Evolutionary conservation across 2,113 vertebrate species (phyloP).

Genomic region (Forbesichthys agassizii): DNA sequence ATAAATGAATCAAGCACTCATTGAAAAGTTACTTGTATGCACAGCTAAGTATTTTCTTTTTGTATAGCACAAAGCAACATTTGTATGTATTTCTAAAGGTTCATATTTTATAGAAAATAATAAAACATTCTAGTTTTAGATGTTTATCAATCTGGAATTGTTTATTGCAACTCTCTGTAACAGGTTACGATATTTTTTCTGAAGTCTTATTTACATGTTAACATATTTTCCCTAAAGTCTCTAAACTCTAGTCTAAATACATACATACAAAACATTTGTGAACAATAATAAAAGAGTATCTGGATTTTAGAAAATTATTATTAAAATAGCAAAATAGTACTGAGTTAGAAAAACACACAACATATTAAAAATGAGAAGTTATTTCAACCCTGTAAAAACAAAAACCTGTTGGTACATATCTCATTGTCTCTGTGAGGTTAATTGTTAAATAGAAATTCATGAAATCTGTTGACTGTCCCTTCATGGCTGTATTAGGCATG

Average conservation of each 20-base stretch:
- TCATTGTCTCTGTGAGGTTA: constrained; percentile 1
- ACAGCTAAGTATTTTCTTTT: constrained; percentile 71
- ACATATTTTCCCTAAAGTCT: too few relatives aligned
- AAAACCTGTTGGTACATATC: too few relatives aligned
- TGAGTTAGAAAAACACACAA: too few relatives aligned
- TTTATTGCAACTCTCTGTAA: constrained; percentile 11
- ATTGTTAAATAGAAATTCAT: background rate
- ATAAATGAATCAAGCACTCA: constrained; percentile 87
- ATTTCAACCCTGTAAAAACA: too few relatives aligned
- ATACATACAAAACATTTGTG: too few relatives aligned
- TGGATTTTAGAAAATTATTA: too few relatives aligned
- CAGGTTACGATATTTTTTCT: background rate
- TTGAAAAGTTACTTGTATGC: constrained; percentile 80
- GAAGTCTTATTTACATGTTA: too few relatives aligned
- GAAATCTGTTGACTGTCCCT: background rate
- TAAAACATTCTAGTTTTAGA: constrained; percentile 89
- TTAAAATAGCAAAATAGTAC: too few relatives aligned
- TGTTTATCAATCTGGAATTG: constrained; percentile 28
- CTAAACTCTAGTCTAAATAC: too few relatives aligned
- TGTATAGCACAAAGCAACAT: constrained; percentile 69
- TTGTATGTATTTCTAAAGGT: constrained; percentile 87
- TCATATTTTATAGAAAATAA: constrained; percentile 92
- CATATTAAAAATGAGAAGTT: too few relatives aligned
- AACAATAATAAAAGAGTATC: too few relatives aligned
- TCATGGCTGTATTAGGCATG: background rate